Evolutionary conservation across 2,113 vertebrate species (phyloP), one percentile per base, ranked within the genome.

Genomic region (Polypterus senegalus): DNA sequence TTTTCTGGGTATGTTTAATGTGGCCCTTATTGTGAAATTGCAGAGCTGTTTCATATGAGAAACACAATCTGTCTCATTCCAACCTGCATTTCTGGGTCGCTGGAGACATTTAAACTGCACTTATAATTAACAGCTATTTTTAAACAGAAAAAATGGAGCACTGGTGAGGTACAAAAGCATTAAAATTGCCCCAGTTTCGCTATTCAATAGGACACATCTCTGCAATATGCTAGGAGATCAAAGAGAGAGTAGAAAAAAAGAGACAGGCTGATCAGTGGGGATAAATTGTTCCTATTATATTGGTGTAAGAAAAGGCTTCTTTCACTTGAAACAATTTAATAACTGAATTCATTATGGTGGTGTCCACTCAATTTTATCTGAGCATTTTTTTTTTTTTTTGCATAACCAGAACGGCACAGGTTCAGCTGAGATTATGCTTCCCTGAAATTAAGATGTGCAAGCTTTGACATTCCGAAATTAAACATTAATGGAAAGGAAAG

Each of bases 51-150:
- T 85, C 89, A 87, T 88, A 84, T 76, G 87, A 92, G 87, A 91
- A 84, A 80, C 84, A 87, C 82, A 86, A 90, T 91, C 88, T 88
- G 86, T 90, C 89, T 93, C 89, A 80, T 88, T 89, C 87, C 89
- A 97, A 95, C 91, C 93, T 97, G 92, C 89, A 93, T 97, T 98
- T 98, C 93, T 97, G 93, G 96, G 96, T 97, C 94, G 97, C 91
- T 91, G 91, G 92, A 98, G 93, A 94, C 93, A 92, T 96, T 98
- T 97, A 95, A 96, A 97, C 94, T 93, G 91, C 92, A 97, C 92
- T 97, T 96, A 97, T 98, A 98, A 98, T 98, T 98, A 98, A 97
- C 92, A 97, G 93, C 93, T 97, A 98, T 98, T 98, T 98, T 97
- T 98, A 97, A 97, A 97, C 93, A 92, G 91, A 86, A 89, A 90